Conservation (phyloP, 1,140 invertebrate genomes). For the Meteorus sp. region DNA sequence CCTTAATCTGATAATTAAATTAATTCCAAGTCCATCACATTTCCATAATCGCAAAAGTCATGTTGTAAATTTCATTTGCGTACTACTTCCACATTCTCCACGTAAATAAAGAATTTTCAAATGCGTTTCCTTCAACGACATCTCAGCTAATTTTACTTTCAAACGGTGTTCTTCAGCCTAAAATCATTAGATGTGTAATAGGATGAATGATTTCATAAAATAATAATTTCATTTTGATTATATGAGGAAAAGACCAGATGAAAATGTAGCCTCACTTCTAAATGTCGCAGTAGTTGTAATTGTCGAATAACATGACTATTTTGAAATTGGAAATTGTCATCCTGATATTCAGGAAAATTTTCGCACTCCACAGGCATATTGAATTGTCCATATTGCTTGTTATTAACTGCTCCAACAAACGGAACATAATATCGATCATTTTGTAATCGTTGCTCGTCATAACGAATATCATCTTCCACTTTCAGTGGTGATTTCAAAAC, state of each 20-base stretch:
- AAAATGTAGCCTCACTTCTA: too few relatives aligned
- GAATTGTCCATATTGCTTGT: neutral
- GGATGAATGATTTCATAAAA: neutral
- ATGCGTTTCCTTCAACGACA: slow-evolving; percentile 35
- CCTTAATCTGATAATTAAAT: too few relatives aligned
- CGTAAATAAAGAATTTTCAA: slow-evolving; percentile 26
- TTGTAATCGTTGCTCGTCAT: neutral
- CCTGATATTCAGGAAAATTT: neutral
- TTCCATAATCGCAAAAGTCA: too few relatives aligned
- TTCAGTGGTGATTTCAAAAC: neutral
- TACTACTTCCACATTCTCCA: neutral
- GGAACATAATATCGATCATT: neutral
- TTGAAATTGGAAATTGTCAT: neutral
- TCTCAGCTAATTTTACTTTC: slow-evolving; percentile 36
- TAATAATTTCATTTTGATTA: too few relatives aligned
- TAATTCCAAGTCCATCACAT: too few relatives aligned
- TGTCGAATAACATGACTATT: neutral
- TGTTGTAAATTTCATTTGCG: neutral
- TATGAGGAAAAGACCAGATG: too few relatives aligned
- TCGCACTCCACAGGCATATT: neutral
- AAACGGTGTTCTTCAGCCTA: slow-evolving; percentile 37
- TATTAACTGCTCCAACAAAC: too few relatives aligned
- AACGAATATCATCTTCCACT: neutral
- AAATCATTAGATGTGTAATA: slow-evolving; percentile 23
- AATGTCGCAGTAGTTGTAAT: neutral